These are phyloP conservation scores for Pseudotriccus pelzelni DNA, from an alignment of 2,797 vertebrate species.

Conservation along the genomic window DNA sequence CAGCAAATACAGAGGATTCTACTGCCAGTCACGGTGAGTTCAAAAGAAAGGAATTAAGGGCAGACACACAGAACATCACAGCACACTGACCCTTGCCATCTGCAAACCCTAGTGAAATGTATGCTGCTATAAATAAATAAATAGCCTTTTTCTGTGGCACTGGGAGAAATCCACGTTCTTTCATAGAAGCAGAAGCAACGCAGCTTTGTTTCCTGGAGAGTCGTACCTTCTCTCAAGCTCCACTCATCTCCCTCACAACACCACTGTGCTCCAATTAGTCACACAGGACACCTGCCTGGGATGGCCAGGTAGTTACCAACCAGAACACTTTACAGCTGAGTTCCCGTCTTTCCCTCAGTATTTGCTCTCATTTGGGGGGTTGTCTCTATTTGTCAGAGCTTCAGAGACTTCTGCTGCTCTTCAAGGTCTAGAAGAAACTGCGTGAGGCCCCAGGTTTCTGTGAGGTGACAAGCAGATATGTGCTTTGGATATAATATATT, in stretches of 20 bases:
- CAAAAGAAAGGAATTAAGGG: neutral
- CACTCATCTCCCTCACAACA: neutral
- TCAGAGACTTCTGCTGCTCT: neutral
- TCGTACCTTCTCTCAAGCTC: neutral
- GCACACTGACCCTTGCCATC: neutral
- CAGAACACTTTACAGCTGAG: neutral
- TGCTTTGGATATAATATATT: neutral
- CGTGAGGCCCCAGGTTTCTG: neutral
- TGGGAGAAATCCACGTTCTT: neutral
- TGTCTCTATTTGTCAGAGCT: neutral
- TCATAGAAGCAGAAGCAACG: neutral
- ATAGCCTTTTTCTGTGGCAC: neutral
- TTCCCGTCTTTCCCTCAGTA: neutral
- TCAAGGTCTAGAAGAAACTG: neutral
- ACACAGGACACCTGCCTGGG: fast-evolving
- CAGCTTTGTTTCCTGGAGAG: neutral
- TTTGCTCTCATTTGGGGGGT: neutral
- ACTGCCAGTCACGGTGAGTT: neutral
- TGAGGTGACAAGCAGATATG: neutral
- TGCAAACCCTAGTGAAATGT: neutral
- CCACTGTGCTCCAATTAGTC: neutral
- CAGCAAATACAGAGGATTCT: neutral
- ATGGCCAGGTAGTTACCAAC: neutral
- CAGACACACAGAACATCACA: neutral
- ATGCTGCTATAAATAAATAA: neutral